Percentiles rank a stretch among this genome's conserved stretches.
These are phyloP conservation scores for Heliothis subflexa DNA, from an alignment of 1,140 invertebrate genomes.

Conservation along the genomic window DNA sequence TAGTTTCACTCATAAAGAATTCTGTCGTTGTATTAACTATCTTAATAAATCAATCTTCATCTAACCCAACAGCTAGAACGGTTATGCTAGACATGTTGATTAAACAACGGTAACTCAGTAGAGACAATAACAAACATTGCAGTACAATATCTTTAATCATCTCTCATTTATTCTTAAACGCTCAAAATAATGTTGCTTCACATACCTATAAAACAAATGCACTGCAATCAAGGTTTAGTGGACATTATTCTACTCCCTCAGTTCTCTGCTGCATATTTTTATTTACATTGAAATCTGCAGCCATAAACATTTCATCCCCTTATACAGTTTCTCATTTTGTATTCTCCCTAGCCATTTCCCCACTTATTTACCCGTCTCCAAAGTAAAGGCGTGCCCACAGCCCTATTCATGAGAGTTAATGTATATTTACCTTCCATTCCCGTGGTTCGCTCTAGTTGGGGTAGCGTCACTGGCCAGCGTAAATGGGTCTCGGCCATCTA, in stretches of 20 bases:
- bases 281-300: too few species aligned
- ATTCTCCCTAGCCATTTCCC: background rate
- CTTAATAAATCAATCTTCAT: background rate
- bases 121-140: background rate
- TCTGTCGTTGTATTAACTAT: background rate
- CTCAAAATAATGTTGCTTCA: too few species aligned
- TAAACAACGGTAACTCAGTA: background rate
- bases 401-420: constrained; percentile 11
- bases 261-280: too few species aligned
- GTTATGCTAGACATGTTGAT: background rate
- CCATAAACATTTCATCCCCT: too few species aligned
- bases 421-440: constrained; percentile 18
- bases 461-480: constrained; percentile 12
- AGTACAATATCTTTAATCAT: too few species aligned
- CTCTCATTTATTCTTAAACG: too few species aligned
- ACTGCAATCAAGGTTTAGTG: too few species aligned
- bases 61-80: background rate
- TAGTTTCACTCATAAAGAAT: background rate
- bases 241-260: too few species aligned
- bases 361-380: background rate
- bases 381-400: background rate
- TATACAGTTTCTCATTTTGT: background rate
- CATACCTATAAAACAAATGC: too few species aligned
- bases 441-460: background rate
- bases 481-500: constrained; percentile 43